phyloP scores from a whole-genome alignment of 1,140 invertebrate species.

The Diorhabda carinulata region DNA sequence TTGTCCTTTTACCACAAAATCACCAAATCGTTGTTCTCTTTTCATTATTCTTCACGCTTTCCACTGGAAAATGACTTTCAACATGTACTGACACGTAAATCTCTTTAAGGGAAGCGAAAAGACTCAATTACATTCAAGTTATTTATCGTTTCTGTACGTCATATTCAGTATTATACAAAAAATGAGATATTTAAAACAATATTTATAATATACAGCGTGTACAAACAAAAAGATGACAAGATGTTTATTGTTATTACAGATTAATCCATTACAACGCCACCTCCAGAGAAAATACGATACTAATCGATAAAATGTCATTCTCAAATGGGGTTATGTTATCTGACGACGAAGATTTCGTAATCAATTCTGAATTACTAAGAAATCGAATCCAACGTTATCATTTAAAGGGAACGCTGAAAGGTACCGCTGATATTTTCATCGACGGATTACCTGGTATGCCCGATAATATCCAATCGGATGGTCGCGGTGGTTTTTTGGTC shows the following conservation, averaged over 20 bases:
- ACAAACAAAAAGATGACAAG: too few species aligned
- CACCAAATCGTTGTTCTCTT: too few species aligned
- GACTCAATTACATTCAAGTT: too few species aligned
- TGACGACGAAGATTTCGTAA: slow-evolving; percentile 67
- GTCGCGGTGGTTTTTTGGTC: slow-evolving; percentile 64
- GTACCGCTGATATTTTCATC: slow-evolving; percentile 67
- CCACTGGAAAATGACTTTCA: too few species aligned
- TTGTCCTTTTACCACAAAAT: too few species aligned
- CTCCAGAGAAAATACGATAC: slow-evolving; percentile 60
- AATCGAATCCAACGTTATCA: slow-evolving; percentile 64
- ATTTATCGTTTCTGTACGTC: too few species aligned
- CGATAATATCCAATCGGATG: slow-evolving; percentile 72
- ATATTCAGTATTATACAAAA: too few species aligned
- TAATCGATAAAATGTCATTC: slow-evolving; percentile 69
- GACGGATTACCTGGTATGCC: slow-evolving; percentile 74
- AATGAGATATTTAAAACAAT: too few species aligned
- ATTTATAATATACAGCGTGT: too few species aligned
- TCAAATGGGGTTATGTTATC: slow-evolving; percentile 78
- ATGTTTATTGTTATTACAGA: slow-evolving; percentile 49
- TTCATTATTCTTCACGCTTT: too few species aligned
- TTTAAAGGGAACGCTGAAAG: slow-evolving; percentile 68
- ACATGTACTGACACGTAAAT: too few species aligned
- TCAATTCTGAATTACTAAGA: slow-evolving; percentile 63
- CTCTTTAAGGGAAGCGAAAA: too few species aligned
- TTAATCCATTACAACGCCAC: slow-evolving; percentile 62